Conservation (phyloP, 2,888 invertebrate genomes). For the Sarcophaga carnaria region DNA sequence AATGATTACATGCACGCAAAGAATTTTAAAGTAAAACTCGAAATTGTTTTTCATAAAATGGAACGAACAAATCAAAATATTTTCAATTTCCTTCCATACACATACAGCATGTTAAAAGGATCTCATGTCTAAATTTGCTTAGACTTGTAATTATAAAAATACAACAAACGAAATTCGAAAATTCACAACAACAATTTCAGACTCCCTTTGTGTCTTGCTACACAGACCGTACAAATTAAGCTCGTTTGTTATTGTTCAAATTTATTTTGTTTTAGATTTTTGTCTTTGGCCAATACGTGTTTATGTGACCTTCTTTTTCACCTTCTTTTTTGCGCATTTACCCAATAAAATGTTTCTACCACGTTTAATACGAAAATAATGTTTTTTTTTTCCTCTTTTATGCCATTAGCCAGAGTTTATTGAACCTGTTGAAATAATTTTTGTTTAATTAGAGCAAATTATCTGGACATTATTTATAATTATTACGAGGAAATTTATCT, state of each 20-base stretch:
- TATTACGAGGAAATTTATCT: neutral
- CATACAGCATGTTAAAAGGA: too few species aligned
- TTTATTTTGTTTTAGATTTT: neutral
- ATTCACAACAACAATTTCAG: neutral
- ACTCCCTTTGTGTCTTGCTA: constrained; percentile 46
- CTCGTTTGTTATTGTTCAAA: too few species aligned
- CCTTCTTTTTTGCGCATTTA: neutral
- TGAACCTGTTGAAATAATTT: neutral
- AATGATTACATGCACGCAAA: constrained; percentile 50
- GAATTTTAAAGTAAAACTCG: constrained; percentile 35
- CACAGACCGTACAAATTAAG: constrained; percentile 33
- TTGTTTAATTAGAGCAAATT: constrained; percentile 3
- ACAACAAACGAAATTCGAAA: neutral
- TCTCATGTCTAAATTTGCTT: neutral
- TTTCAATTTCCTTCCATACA: neutral
- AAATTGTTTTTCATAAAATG: constrained; percentile 6
- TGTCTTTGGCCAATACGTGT: neutral
- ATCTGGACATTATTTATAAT: neutral
- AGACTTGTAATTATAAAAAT: neutral
- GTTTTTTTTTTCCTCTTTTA: neutral
- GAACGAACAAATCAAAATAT: constrained; percentile 33
- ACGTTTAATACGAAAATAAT: neutral
- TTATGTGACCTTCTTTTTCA: neutral
- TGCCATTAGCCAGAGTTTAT: neutral
- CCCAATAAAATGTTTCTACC: neutral